A percentile compares a stretch with the other conserved stretches of the same genome.
Conservation (phyloP, 2,113 vertebrate genomes). For the Cynopterus brachyotis region DNA sequence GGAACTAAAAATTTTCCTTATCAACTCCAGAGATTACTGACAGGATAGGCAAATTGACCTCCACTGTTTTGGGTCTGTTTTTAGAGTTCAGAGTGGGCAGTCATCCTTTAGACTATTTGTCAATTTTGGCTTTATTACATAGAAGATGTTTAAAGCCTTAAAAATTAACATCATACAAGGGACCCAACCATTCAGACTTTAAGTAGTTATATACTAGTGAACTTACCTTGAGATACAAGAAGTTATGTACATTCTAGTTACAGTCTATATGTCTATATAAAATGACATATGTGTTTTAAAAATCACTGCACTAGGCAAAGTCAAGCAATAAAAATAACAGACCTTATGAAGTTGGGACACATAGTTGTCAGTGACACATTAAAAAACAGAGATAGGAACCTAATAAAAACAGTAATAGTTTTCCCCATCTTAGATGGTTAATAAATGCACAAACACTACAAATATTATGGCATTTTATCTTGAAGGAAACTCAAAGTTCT, state of each 20-base stretch:
- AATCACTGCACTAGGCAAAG: background rate
- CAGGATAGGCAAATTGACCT: background rate
- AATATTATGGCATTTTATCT: background rate
- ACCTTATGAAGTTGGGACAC: background rate
- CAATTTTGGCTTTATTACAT: background rate
- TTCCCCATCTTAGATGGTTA: background rate
- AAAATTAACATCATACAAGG: background rate
- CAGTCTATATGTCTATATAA: background rate
- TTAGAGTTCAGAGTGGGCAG: background rate
- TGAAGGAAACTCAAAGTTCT: background rate
- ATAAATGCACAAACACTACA: background rate
- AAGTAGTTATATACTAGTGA: background rate
- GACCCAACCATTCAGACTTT: background rate
- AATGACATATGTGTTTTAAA: background rate
- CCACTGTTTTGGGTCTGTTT: background rate
- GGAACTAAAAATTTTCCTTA: background rate
- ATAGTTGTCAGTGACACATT: background rate
- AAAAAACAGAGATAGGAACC: background rate
- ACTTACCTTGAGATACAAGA: constrained; percentile 14
- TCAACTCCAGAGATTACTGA: background rate
- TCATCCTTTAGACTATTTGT: background rate
- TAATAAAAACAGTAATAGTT: background rate
- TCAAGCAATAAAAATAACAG: background rate
- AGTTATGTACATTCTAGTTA: background rate
- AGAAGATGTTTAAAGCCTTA: background rate